phyloP scores from a whole-genome alignment of 2,888 invertebrate species.

The Ormyrus pomaceus region DNA sequence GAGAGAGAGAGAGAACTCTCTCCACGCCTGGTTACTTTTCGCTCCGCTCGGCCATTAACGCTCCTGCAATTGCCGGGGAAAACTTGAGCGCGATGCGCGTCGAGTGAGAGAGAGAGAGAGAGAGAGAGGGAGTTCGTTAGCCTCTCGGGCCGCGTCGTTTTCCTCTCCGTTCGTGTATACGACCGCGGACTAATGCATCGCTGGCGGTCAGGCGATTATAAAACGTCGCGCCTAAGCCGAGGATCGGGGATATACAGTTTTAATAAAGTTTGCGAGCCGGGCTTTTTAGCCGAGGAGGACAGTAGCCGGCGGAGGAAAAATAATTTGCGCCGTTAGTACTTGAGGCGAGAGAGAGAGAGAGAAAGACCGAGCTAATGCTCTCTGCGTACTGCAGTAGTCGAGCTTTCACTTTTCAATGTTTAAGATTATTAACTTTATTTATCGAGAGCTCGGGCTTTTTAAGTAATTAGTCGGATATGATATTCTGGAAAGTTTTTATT shows the following conservation, averaged over 20 bases:
- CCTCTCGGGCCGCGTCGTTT: slow-evolving; percentile 50
- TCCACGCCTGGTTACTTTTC: slow-evolving; percentile 53
- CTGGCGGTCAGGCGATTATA: slow-evolving; percentile 35
- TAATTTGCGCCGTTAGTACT: no score
- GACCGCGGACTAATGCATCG: slow-evolving; percentile 48
- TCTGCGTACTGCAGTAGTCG: not conserved
- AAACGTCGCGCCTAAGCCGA: slow-evolving; percentile 19
- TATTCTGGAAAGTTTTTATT: not conserved
- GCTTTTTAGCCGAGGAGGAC: no score
- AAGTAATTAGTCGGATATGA: not conserved
- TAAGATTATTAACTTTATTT: no score
- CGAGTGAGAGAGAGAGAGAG: no score
- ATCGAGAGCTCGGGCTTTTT: no score
- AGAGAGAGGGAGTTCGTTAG: slow-evolving; percentile 58
- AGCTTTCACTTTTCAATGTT: not conserved
- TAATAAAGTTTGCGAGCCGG: not conserved
- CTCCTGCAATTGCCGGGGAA: slow-evolving; percentile 45
- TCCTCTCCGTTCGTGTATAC: slow-evolving; percentile 30
- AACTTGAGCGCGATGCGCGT: slow-evolving; percentile 54
- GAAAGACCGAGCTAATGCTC: no score
- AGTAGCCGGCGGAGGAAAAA: no score
- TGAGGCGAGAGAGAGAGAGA: no score
- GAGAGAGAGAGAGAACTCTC: slow-evolving; percentile 31
- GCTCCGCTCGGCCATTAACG: slow-evolving; percentile 54
- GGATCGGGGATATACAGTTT: slow-evolving; percentile 9